These are phyloP conservation scores for Diachasma alloeum DNA, from an alignment of 1,140 invertebrate species.

Conservation along the genomic window DNA sequence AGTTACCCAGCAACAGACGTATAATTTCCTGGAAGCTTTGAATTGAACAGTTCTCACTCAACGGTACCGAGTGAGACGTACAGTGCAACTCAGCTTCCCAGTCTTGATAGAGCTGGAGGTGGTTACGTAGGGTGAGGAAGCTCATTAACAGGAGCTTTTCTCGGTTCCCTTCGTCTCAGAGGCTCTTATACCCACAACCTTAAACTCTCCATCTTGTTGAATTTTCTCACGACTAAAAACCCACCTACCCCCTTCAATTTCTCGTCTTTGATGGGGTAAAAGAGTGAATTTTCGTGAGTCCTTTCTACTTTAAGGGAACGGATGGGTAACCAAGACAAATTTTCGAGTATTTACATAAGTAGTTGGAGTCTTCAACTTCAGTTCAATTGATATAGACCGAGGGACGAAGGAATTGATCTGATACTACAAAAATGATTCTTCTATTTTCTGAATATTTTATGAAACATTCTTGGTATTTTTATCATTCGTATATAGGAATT, in stretches of 20 bases:
- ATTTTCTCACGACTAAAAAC: not conserved
- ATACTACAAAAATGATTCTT: too few species aligned
- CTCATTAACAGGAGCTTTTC: slow-evolving; percentile 64
- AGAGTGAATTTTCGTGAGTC: not conserved
- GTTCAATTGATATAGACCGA: not conserved
- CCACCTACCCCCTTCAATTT: slow-evolving; percentile 11
- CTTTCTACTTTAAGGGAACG: not conserved
- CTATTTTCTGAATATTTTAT: too few species aligned
- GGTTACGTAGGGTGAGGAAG: slow-evolving; percentile 56
- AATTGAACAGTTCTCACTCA: slow-evolving; percentile 53
- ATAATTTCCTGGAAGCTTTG: slow-evolving; percentile 62
- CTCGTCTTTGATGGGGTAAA: not conserved
- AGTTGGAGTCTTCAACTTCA: slow-evolving; percentile 31
- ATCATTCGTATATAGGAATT: too few species aligned
- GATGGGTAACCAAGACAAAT: slow-evolving; percentile 40
- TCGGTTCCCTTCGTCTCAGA: slow-evolving; percentile 26
- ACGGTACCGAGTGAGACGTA: slow-evolving; percentile 45
- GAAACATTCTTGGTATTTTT: too few species aligned
- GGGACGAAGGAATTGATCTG: too few species aligned
- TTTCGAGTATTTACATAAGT: slow-evolving; percentile 52
- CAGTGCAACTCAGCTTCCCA: slow-evolving; percentile 58
- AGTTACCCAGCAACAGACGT: slow-evolving; percentile 50
- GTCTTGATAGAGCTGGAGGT: slow-evolving; percentile 31
- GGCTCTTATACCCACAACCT: slow-evolving; percentile 33
- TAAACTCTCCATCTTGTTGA: slow-evolving; percentile 24